Evolutionary conservation across 1,140 invertebrate species (phyloP).

Genomic region (Drosophila eugracilis): DNA sequence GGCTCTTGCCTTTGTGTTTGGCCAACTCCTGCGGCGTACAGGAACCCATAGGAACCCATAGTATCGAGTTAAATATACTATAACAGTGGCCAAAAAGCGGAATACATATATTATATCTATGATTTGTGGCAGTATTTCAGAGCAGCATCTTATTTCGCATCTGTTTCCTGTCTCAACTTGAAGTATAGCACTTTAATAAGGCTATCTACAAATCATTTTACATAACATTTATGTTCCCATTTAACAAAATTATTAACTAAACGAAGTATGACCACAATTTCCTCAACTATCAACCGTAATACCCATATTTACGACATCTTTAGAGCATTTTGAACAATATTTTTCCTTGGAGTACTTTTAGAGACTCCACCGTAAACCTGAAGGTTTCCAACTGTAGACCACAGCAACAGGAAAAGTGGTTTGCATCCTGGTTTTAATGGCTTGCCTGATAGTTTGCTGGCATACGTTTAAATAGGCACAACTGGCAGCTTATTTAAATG

Average conservation of each 20-base stretch:
- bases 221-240: too few species aligned
- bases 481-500: constrained; percentile 66
- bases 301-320: too few species aligned
- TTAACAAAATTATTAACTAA: too few species aligned
- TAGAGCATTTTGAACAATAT: too few species aligned
- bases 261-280: too few species aligned
- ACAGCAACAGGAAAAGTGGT: background rate
- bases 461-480: constrained; percentile 40
- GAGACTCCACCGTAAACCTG: too few species aligned
- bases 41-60: too few species aligned
- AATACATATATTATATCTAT: background rate
- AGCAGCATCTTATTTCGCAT: background rate
- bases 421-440: background rate
- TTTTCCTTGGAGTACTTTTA: too few species aligned
- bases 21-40: constrained; percentile 14
- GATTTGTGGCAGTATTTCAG: constrained; percentile 6
- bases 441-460: background rate
- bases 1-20: constrained; percentile 28
- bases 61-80: background rate
- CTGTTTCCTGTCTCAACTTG: background rate
- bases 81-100: constrained; percentile 4
- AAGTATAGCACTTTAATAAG: too few species aligned
- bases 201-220: too few species aligned
- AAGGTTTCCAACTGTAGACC: background rate
- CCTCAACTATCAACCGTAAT: too few species aligned